phyloP scores from a whole-genome alignment of 2,113 vertebrate genomes.

The Eretmochelys imbricata region DNA sequence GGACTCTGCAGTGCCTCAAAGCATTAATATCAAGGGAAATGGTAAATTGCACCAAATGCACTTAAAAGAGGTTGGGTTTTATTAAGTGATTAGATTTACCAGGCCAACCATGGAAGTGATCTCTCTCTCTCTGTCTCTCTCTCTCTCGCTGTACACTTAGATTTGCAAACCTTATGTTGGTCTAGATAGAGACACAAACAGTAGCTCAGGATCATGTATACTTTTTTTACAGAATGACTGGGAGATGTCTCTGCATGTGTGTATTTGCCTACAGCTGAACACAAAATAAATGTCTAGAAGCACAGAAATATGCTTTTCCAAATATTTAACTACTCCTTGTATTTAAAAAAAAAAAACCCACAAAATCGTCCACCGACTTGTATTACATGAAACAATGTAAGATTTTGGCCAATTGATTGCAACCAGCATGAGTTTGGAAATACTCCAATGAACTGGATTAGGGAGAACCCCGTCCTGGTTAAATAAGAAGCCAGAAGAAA shows the following conservation, averaged over 20 bases:
- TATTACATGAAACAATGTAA: constrained; percentile 15
- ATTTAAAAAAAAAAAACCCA: neutral
- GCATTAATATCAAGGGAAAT: neutral
- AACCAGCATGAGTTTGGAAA: constrained; percentile 38
- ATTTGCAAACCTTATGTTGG: constrained; percentile 54
- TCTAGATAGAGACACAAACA: constrained; percentile 38
- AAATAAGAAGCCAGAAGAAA: constrained; percentile 55
- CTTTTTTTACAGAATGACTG: neutral
- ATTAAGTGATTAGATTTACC: neutral
- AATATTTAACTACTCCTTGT: neutral
- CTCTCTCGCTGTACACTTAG: constrained; percentile 9
- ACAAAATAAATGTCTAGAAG: neutral
- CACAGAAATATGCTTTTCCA: fast-evolving
- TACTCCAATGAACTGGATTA: constrained; percentile 53
- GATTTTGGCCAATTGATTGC: constrained; percentile 29
- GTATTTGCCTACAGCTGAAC: neutral
- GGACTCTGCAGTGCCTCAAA: neutral
- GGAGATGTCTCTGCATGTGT: neutral
- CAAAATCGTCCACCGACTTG: neutral
- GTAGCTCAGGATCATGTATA: neutral
- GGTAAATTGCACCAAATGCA: neutral
- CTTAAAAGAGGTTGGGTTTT: neutral
- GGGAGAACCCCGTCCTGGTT: constrained; percentile 47
- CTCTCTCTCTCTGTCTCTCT: neutral
- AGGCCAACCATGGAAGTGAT: constrained; percentile 30